Evolutionary conservation across 2,113 vertebrate species (phyloP), one percentile per base, ranked within the genome.

Genomic region (Abramis brama): DNA sequence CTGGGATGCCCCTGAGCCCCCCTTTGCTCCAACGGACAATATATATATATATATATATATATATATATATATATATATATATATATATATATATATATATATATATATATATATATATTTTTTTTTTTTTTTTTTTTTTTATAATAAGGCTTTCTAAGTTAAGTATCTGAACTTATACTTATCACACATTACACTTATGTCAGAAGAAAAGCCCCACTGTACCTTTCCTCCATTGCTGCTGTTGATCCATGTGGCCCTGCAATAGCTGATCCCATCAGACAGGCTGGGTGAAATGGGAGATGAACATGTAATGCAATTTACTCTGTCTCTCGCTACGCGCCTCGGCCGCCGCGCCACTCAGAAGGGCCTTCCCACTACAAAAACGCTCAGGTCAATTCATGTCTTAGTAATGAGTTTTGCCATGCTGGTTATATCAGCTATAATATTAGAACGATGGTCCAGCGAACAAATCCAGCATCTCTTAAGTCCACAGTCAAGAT

Each of bases 231-330:
- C 59, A 11, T 82, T 77, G 84, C 76, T 86, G 83, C 36, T 70
- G 85, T 83, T 78, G 57, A 91, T 92, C 88, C 82, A 80, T 64
- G 78, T 47, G 87, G 90, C 86, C 82, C n/a, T 87, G 84, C 85
- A 75, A 1, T 79, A 68, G 90, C 87, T 91, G 90, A 92, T 92
- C 85, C 91, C 86, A 85, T 90, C 80, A 79, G 91, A 93, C 89
- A 82, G 86, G 60, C 80, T 66, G 85, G 88, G 81, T 86, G 82
- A 89, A 91, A 90, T 70, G 89, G 50, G 59, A 87, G 86, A 90
- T 76, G 91, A 90, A 92, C 88, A 43, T 87, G 81, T 92, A 87
- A 91, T 90, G 85, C 79, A 88, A 89, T 91, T 88, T 90, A 89
- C 85, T 71, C 86, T 82, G 85, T 86, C 78, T 88, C 86, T 88